Evolutionary conservation across 2,113 vertebrate species (phyloP), one percentile per base, ranked within the genome.

Genomic region (Periophthalmodon schlosseri): DNA sequence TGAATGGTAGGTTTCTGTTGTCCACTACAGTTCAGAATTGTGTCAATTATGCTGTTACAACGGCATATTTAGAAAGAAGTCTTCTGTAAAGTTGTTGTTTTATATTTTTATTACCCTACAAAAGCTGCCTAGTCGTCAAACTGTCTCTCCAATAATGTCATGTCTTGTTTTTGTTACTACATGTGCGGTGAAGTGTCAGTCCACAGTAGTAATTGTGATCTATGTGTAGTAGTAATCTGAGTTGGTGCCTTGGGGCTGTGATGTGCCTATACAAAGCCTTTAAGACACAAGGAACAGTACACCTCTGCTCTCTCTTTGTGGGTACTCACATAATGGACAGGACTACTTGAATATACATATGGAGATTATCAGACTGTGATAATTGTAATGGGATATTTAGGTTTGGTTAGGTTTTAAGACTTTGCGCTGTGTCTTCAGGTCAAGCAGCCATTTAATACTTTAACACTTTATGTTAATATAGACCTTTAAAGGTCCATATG

Each of bases 351-450:
- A 44, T 44, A 44, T 76, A 71, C 20, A 67, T 78, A 68, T 36
- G 73, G 49, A 77, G 68, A 83, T 76, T 52, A 76, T 68, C 76
- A 70, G 58, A 76, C 39, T 79, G 7, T 77, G 77, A 84, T 84
- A 78, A 72, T 44, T 80, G 79, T 69, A 87, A 89, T 80, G 1
- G n/a, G 80, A 87, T 89, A 80, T 73, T 65, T 81, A 68, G 72
- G 76, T 76, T n/a, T n/a, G n/a, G n/a, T n/a, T n/a, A n/a, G n/a
- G n/a, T n/a, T n/a, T n/a, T 78, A 80, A 57, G 63, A 70, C 70
- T 50, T 57, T 77, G 52, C 20, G 52, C 36, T 84, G 9, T 44
- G 6, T 10, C 68, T 81, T 77, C 15, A 11, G 67, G 60, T 77
- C 63, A 74, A 36, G 64, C 56, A 74, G 68, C 67, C 34, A 23